A percentile compares a stretch with the other conserved stretches of the same genome.
phyloP scores from a whole-genome alignment of 2,888 invertebrate genomes.

The Hetaerina titia region DNA sequence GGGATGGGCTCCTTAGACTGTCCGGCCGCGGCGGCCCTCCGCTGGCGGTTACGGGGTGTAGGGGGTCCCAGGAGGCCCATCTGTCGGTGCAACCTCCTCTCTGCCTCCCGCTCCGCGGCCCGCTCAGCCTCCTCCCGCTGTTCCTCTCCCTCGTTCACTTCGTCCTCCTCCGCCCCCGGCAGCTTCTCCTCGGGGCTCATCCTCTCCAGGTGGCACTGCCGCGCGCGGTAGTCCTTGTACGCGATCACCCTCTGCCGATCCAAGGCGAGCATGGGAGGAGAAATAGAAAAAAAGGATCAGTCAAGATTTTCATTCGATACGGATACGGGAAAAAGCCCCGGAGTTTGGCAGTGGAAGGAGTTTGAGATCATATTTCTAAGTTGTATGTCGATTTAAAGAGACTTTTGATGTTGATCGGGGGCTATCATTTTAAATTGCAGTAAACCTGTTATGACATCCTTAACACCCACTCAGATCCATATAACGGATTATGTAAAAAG shows the following conservation, averaged over 20 bases:
- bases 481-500: too few species aligned
- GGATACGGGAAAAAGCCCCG: too few species aligned
- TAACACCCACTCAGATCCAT: too few species aligned
- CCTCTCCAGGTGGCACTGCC: conserved; percentile 77
- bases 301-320: too few species aligned
- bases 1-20: not conserved
- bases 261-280: not conserved
- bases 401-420: too few species aligned
- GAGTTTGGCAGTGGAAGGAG: too few species aligned
- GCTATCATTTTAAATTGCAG: too few species aligned
- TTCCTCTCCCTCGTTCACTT: conserved; percentile 78
- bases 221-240: conserved; percentile 76
- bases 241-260: conserved; percentile 76
- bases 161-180: conserved; percentile 70
- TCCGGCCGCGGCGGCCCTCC: not conserved
- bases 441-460: too few species aligned
- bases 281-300: not conserved
- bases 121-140: conserved; percentile 75
- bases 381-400: too few species aligned
- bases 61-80: conserved; percentile 53
- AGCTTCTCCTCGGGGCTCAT: conserved; percentile 72
- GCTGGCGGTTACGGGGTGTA: not conserved
- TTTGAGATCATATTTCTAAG: too few species aligned
- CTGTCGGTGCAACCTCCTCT: conserved; percentile 55
- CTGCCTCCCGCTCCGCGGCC: conserved; percentile 76